Evolutionary conservation across 2,113 vertebrate genomes (phyloP).

Genomic region (Ursus arctos): DNA sequence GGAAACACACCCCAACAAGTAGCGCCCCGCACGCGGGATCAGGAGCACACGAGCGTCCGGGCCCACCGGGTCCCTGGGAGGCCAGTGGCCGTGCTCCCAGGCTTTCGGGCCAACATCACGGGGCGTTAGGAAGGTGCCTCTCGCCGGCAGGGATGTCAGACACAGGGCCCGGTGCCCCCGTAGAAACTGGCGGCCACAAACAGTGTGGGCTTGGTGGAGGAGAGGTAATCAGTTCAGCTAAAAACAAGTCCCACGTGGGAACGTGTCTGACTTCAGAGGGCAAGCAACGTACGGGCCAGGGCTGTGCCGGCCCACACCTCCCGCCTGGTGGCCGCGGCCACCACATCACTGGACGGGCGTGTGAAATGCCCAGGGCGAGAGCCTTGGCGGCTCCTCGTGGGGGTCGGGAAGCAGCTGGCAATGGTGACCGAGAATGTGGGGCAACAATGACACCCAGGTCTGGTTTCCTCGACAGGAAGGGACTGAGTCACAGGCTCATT

Average conservation of each 20-base stretch:
- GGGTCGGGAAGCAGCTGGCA: not conserved
- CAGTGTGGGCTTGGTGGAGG: not conserved
- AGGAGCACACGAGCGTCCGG: rapidly evolving
- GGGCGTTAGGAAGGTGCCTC: not conserved
- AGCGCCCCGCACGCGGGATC: not conserved
- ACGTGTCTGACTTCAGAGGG: not conserved
- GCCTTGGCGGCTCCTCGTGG: not conserved
- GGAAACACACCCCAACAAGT: not conserved
- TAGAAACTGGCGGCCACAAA: not conserved
- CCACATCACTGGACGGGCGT: not conserved
- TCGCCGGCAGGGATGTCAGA: not conserved
- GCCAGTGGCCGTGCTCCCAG: not conserved
- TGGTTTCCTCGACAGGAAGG: not conserved
- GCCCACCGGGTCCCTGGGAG: not conserved
- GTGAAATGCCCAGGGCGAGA: not conserved
- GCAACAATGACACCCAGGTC: not conserved
- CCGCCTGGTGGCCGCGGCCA: rapidly evolving
- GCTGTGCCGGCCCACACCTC: not conserved
- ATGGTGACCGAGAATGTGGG: not conserved
- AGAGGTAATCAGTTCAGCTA: not conserved
- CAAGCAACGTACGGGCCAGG: not conserved
- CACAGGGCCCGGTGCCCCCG: not conserved
- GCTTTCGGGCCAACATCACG: not conserved
- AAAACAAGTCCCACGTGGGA: not conserved
- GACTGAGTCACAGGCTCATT: not conserved